Evolutionary conservation across 2,113 vertebrate genomes (phyloP), one percentile per base, ranked within the genome.

Genomic region (Sylvia atricapilla): DNA sequence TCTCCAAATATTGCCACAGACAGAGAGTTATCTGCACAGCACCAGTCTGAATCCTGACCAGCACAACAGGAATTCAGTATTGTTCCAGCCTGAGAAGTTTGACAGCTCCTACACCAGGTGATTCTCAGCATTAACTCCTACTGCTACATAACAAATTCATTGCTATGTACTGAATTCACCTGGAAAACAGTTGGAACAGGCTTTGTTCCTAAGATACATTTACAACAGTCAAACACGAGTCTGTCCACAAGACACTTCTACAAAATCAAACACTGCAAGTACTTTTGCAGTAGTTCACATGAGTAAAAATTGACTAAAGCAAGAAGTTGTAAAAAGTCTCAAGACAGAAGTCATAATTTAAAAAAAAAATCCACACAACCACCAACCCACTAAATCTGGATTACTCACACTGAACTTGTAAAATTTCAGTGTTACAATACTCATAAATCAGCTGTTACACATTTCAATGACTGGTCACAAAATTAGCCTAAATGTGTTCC

Each of bases 111-210:
- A 50, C 16, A 72, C 16, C 50, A 88, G 11, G n/a, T 35, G 73
- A 84, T 55, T 84, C 50, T 67, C 28, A 63, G 35, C 43, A 81
- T 50, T 33, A 74, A 47, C 20, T 63, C 46, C 53, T 49, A 55
- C 35, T 64, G 43, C 49, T 37, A 53, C 60, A 39, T 33, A 19
- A 78, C 27, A 39, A 74, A 89, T 43, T 46, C 18, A 78, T 5
- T 63, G 33, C 30, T 43, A 73, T 0, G 0, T 25, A 80, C 66
- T 37, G 30, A 74, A 67, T 13, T 46, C 1, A 6, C 7, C 59
- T 70, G 12, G 21, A 62, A 87, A 37, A 70, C 15, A 19, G 47
- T 63, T 1, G 1, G 39, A 84, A 55, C 23, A 70, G 33, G 53
- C 33, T 87, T 64, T 87, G 33, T 52, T 63, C 35, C 52, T 11